phyloP scores from a whole-genome alignment of 2,888 invertebrate genomes.

The Eueremaeus valkanovi region DNA sequence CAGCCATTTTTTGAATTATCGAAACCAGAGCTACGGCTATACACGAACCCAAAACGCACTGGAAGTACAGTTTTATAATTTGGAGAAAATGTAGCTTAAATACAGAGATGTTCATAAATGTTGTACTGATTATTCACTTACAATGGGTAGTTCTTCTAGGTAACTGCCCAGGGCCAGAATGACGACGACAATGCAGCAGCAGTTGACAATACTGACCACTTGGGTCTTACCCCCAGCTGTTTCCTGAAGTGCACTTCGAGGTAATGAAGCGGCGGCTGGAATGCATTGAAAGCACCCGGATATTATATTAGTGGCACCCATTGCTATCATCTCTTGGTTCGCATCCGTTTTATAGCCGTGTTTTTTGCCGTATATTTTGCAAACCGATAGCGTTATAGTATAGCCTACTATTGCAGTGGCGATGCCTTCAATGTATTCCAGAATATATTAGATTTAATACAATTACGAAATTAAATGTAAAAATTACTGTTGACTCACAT shows the following conservation, averaged over 20 bases:
- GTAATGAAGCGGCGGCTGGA: conserved; percentile 56
- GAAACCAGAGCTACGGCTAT: conserved; percentile 74
- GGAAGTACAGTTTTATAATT: conserved; percentile 56
- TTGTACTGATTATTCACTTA: too few relatives aligned
- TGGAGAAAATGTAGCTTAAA: too few relatives aligned
- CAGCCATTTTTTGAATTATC: conserved; percentile 67
- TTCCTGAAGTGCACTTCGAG: conserved; percentile 67
- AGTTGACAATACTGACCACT: conserved; percentile 73
- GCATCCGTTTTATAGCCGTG: conserved; percentile 65
- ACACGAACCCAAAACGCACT: conserved; percentile 72
- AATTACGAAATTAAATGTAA: too few relatives aligned
- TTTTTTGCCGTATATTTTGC: conserved; percentile 68
- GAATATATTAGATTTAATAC: too few relatives aligned
- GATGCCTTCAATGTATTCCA: too few relatives aligned
- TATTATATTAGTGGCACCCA: conserved; percentile 52
- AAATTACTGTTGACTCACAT: too few relatives aligned
- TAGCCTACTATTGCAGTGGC: conserved; percentile 54
- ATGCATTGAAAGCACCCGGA: conserved; percentile 56
- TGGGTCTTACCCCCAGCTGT: conserved; percentile 81
- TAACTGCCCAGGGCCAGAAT: conserved; percentile 81
- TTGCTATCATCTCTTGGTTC: conserved; percentile 59
- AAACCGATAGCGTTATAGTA: conserved; percentile 69
- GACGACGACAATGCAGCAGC: conserved; percentile 67
- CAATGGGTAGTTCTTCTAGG: conserved; percentile 74
- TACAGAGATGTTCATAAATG: too few relatives aligned